Percentiles rank a stretch among this genome's conserved stretches.
These are phyloP conservation scores for Teinopalpus imperialis DNA, from an alignment of 2,888 invertebrate genomes.

Conservation along the genomic window DNA sequence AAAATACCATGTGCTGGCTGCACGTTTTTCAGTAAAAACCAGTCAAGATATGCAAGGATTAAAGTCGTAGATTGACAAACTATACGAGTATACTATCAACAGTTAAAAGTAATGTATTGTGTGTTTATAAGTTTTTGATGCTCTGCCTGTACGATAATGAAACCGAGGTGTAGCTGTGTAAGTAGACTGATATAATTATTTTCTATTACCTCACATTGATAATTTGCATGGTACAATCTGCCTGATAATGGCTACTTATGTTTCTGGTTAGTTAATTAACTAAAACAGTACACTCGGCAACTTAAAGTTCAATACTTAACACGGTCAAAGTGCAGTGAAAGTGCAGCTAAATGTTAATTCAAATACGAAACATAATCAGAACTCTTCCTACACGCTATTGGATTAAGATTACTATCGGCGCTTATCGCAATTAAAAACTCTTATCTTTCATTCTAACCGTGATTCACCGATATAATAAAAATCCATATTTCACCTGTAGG, in stretches of 20 bases:
- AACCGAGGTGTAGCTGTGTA: no score
- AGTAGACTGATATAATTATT: neutral
- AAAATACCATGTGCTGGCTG: no score
- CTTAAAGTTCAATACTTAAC: conserved; percentile 25
- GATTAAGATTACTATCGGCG: neutral
- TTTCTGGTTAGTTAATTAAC: conserved; percentile 22
- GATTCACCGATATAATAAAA: no score
- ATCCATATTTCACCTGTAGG: no score
- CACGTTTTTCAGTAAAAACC: no score
- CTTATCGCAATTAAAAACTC: neutral
- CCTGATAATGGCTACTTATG: conserved; percentile 15
- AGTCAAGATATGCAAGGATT: no score
- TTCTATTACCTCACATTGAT: conserved; percentile 7
- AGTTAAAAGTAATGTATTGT: no score
- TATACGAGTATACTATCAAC: no score
- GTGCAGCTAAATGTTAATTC: conserved; percentile 23
- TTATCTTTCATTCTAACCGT: no score
- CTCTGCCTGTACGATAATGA: no score
- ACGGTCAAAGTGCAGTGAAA: conserved; percentile 21
- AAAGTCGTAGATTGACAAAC: no score
- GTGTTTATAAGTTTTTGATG: no score
- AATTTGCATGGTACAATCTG: conserved; percentile 9
- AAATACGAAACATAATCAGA: conserved; percentile 17
- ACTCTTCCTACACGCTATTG: conserved; percentile 12
- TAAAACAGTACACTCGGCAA: conserved; percentile 14